Conservation (phyloP, 1,140 invertebrate species). For the Ceratitis capitata region DNA sequence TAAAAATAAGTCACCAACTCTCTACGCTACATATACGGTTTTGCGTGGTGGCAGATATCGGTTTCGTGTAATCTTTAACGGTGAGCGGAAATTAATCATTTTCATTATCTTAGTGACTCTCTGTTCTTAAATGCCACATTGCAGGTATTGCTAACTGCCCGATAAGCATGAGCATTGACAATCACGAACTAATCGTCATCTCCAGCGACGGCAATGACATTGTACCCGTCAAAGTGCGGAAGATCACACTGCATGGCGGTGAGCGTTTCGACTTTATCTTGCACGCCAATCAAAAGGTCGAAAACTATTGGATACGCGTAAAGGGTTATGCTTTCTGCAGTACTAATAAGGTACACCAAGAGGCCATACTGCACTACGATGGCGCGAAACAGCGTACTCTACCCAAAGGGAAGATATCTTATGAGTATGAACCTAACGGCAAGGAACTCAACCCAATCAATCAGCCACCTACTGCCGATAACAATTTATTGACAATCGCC, state of each 20-base stretch:
- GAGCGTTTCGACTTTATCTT: constrained; percentile 81
- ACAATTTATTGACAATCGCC: constrained; percentile 50
- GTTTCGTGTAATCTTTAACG: constrained; percentile 71
- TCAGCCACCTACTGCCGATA: constrained; percentile 43
- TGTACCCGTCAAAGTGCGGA: constrained; percentile 70
- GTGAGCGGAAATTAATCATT: constrained; percentile 43
- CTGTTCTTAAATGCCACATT: not conserved
- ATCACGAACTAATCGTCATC: constrained; percentile 76
- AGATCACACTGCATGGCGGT: constrained; percentile 74
- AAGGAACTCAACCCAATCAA: constrained; percentile 54
- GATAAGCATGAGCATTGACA: constrained; percentile 74
- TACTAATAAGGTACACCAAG: constrained; percentile 56
- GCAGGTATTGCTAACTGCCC: constrained; percentile 77
- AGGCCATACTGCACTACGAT: constrained; percentile 57
- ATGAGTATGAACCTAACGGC: constrained; percentile 54
- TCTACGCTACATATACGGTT: constrained; percentile 57
- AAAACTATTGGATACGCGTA: constrained; percentile 70
- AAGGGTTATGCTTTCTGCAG: constrained; percentile 60
- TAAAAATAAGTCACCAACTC: constrained; percentile 47
- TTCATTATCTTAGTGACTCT: not conserved
- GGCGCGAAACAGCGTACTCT: constrained; percentile 48
- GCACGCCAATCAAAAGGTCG: constrained; percentile 70
- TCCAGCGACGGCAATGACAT: constrained; percentile 81
- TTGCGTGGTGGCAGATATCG: constrained; percentile 67
- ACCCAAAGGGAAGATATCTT: constrained; percentile 49